These are phyloP conservation scores for Hirtodrosophila alboralis DNA, from an alignment of 2,888 invertebrate species.

Conservation along the genomic window DNA sequence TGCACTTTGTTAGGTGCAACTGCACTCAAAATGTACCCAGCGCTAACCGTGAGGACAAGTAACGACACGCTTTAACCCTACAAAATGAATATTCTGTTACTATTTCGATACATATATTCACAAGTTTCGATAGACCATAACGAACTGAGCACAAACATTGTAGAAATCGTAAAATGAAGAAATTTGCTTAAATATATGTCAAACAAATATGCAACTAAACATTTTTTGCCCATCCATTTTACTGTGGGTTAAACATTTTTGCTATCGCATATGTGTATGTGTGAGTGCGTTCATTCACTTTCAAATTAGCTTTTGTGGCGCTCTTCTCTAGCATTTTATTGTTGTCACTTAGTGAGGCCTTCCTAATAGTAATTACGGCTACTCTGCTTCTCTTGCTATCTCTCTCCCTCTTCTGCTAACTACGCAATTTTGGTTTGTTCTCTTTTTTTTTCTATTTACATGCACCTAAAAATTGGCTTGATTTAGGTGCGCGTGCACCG, in stretches of 20 bases:
- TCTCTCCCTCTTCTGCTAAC: conserved; percentile 13
- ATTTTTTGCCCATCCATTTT: conserved; percentile 2
- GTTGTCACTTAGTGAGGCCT: conserved; percentile 48
- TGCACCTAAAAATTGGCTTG: conserved; percentile 49
- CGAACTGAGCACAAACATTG: conserved; percentile 8
- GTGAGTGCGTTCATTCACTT: conserved; percentile 53
- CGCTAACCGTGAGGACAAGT: conserved; percentile 4
- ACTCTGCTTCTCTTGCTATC: background rate
- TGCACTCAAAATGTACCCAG: conserved; percentile 54
- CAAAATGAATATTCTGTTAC: conserved; percentile 2
- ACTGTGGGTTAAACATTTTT: conserved; percentile 16
- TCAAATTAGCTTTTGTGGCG: conserved; percentile 37
- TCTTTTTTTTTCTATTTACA: conserved; percentile 52
- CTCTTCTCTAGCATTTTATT: conserved; percentile 31
- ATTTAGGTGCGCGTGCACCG: conserved; percentile 46
- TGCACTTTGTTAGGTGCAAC: conserved; percentile 44
- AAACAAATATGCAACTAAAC: conserved; percentile 2
- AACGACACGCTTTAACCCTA: conserved; percentile 13
- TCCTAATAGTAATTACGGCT: conserved; percentile 48
- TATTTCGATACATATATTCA: background rate
- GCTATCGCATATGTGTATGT: conserved; percentile 7
- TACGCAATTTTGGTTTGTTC: conserved; percentile 23
- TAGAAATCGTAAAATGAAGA: background rate
- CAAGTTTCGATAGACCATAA: background rate
- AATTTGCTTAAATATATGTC: too few relatives aligned